A percentile compares a stretch with the other conserved stretches of the same genome.
These are phyloP conservation scores for Danio albolineatus DNA, from an alignment of 2,797 vertebrate genomes.

Conservation along the genomic window DNA sequence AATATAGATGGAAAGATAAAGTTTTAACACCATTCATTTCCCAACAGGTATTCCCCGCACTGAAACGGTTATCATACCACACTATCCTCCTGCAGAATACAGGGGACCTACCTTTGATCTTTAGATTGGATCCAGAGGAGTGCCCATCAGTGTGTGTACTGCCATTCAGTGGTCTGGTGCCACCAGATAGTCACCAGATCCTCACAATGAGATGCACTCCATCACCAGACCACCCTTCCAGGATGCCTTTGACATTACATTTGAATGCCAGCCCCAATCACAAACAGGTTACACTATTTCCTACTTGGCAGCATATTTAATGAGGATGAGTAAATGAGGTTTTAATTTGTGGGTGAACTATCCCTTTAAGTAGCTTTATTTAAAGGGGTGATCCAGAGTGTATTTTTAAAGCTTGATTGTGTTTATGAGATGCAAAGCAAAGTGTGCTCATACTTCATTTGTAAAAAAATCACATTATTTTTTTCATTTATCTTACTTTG, in stretches of 20 bases:
- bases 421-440: too few species aligned
- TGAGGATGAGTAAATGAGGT: too few species aligned
- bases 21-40: background rate
- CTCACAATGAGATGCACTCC: constrained; percentile 82
- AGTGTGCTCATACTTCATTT: too few species aligned
- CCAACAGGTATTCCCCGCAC: constrained; percentile 85
- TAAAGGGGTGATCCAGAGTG: too few species aligned
- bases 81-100: constrained; percentile 85
- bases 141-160: constrained; percentile 75
- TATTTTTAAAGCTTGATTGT: too few species aligned
- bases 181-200: constrained; percentile 85
- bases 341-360: too few species aligned
- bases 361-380: too few species aligned
- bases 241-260: constrained; percentile 79
- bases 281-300: constrained; percentile 79
- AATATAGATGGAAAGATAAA: background rate
- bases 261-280: constrained; percentile 83
- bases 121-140: constrained; percentile 73
- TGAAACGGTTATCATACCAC: constrained; percentile 73
- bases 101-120: constrained; percentile 81
- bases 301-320: background rate
- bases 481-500: too few species aligned
- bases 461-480: too few species aligned
- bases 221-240: constrained; percentile 68
- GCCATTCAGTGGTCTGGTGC: constrained; percentile 82